A percentile compares a stretch with the other conserved stretches of the same genome.
Conservation (phyloP, 2,113 vertebrate species). For the Cinclus cinclus region DNA sequence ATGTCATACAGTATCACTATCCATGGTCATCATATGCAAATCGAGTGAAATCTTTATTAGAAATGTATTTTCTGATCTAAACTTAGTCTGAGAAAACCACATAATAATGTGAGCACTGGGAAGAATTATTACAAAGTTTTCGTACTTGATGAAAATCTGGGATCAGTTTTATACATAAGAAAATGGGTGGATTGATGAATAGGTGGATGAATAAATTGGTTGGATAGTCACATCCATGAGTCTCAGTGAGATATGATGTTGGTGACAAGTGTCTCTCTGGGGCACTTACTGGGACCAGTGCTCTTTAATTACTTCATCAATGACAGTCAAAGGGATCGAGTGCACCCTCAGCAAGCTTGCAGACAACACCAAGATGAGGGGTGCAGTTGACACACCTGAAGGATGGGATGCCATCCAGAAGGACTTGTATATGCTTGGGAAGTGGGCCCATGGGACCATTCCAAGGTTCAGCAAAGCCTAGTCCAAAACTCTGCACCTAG, state of each 20-base stretch:
- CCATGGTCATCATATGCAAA: neutral
- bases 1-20: neutral
- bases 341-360: neutral
- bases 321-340: neutral
- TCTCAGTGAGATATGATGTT: neutral
- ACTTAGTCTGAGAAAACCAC: neutral
- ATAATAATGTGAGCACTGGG: neutral
- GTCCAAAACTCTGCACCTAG: neutral
- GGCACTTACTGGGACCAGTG: neutral
- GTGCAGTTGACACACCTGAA: neutral
- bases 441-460: neutral
- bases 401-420: neutral
- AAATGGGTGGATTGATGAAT: neutral
- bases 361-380: neutral
- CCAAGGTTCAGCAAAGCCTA: neutral
- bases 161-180: neutral
- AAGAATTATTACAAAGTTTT: neutral
- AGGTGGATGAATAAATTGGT: neutral
- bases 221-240: neutral
- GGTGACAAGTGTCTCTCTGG: neutral
- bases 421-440: accelerated
- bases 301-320: neutral
- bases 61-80: neutral
- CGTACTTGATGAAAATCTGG: neutral
- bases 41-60: neutral